Evolutionary conservation across 2,888 invertebrate genomes (phyloP).

Genomic region (Tachina grossa): DNA sequence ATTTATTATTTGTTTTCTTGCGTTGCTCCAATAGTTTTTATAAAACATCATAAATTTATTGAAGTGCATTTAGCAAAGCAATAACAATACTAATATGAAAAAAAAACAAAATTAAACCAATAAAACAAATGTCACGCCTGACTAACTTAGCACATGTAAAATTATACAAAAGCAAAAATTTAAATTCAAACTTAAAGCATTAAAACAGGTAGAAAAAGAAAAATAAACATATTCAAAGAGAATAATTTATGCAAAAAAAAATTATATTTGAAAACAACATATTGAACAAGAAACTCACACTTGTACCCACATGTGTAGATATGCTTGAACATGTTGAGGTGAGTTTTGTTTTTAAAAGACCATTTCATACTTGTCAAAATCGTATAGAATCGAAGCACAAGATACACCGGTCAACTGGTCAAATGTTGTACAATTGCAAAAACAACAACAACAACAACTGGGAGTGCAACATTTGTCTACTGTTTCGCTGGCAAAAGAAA

Average conservation of each 20-base stretch:
- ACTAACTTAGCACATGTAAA: constrained; percentile 68
- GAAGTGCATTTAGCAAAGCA: neutral
- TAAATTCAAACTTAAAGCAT: constrained; percentile 17
- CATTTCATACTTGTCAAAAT: constrained; percentile 55
- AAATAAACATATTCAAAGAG: neutral
- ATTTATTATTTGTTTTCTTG: constrained; percentile 4
- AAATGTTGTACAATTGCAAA: constrained; percentile 4
- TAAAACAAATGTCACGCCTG: constrained; percentile 68
- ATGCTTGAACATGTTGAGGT: neutral
- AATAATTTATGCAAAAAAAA: constrained; percentile 70
- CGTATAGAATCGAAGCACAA: neutral
- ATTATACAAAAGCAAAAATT: constrained; percentile 24
- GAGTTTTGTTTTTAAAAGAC: neutral
- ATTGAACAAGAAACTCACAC: constrained; percentile 47
- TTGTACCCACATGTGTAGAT: neutral
- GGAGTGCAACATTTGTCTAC: constrained; percentile 57
- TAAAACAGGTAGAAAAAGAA: constrained; percentile 38
- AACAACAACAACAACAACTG: neutral
- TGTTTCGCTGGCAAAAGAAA: constrained; percentile 30
- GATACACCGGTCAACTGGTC: constrained; percentile 41
- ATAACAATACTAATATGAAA: neutral
- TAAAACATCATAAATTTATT: constrained; percentile 52
- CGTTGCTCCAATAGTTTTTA: constrained; percentile 57
- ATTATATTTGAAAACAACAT: constrained; percentile 51
- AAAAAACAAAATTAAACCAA: constrained; percentile 30